A percentile compares a stretch with the other conserved stretches of the same genome.
These are phyloP conservation scores for Aelia acuminata DNA, from an alignment of 2,888 invertebrate species.

Conservation along the genomic window DNA sequence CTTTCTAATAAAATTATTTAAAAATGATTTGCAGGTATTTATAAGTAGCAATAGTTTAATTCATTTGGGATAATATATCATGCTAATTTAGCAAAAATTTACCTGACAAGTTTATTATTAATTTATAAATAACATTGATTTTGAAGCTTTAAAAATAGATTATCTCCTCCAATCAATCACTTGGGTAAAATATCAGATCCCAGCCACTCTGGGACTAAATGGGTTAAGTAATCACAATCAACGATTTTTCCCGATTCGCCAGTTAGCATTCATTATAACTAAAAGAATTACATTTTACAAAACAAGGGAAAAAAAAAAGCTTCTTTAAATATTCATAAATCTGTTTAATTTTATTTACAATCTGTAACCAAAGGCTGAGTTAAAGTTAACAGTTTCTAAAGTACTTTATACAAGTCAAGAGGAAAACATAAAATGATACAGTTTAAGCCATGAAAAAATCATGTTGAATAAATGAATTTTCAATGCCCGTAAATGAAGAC, in stretches of 20 bases:
- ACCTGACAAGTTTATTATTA: too few species aligned
- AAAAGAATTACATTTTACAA: neutral
- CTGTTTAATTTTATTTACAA: constrained; percentile 48
- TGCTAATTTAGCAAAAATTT: too few species aligned
- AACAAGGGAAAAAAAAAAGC: neutral
- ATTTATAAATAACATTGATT: too few species aligned
- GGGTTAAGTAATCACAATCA: neutral
- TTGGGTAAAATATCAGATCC: too few species aligned
- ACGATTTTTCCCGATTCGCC: neutral
- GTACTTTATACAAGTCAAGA: constrained; percentile 40
- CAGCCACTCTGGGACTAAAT: too few species aligned
- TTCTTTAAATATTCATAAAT: constrained; percentile 27
- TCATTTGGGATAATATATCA: too few species aligned
- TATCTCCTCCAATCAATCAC: too few species aligned
- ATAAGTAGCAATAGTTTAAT: too few species aligned
- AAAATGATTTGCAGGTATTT: too few species aligned
- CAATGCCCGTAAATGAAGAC: neutral
- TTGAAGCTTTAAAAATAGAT: too few species aligned
- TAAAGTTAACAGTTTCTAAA: constrained; percentile 44
- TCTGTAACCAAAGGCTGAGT: constrained; percentile 36
- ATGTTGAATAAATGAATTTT: too few species aligned
- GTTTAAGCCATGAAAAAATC: neutral
- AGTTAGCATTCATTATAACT: neutral
- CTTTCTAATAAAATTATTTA: too few species aligned
- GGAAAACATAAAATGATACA: constrained; percentile 28